Conservation (phyloP, 2,113 vertebrate genomes). For the Elephantulus edwardii region DNA sequence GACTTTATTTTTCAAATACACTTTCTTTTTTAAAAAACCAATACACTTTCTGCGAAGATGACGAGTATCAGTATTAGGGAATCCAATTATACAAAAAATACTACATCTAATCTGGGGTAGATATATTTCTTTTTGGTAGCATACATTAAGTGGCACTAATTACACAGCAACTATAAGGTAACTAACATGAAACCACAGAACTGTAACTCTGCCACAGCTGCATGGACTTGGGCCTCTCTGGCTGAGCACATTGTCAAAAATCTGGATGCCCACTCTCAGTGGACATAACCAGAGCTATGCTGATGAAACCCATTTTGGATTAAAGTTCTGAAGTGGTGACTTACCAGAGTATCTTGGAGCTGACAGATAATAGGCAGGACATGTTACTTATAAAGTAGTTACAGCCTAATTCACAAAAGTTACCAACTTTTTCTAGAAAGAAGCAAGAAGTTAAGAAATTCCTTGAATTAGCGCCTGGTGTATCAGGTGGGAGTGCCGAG, state of each 20-base stretch:
- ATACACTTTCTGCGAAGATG: slow-evolving; percentile 86
- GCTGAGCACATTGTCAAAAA: slow-evolving; percentile 80
- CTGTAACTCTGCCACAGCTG: slow-evolving; percentile 85
- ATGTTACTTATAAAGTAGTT: slow-evolving; percentile 88
- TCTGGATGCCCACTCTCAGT: slow-evolving; percentile 71
- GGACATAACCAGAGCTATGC: slow-evolving; percentile 75
- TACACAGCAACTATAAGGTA: slow-evolving; percentile 90
- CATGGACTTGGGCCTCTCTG: slow-evolving; percentile 80
- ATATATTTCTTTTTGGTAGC: slow-evolving; percentile 91
- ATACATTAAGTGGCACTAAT: slow-evolving; percentile 91
- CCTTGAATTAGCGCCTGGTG: too few species aligned
- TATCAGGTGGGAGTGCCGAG: too few species aligned
- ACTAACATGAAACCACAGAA: slow-evolving; percentile 88
- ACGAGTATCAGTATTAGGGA: slow-evolving; percentile 90
- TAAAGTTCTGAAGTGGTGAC: slow-evolving; percentile 79
- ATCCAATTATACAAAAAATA: slow-evolving; percentile 92
- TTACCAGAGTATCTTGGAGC: slow-evolving; percentile 81
- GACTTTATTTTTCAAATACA: too few species aligned
- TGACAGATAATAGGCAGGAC: slow-evolving; percentile 80
- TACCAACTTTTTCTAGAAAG: slow-evolving; percentile 84
- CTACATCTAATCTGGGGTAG: slow-evolving; percentile 88
- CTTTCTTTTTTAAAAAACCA: slow-evolving; percentile 81
- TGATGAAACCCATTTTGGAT: slow-evolving; percentile 67
- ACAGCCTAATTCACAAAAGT: slow-evolving; percentile 86
- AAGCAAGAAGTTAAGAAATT: too few species aligned